These are phyloP conservation scores for Calosoma granatense DNA, from an alignment of 1,140 invertebrate genomes.

Conservation along the genomic window DNA sequence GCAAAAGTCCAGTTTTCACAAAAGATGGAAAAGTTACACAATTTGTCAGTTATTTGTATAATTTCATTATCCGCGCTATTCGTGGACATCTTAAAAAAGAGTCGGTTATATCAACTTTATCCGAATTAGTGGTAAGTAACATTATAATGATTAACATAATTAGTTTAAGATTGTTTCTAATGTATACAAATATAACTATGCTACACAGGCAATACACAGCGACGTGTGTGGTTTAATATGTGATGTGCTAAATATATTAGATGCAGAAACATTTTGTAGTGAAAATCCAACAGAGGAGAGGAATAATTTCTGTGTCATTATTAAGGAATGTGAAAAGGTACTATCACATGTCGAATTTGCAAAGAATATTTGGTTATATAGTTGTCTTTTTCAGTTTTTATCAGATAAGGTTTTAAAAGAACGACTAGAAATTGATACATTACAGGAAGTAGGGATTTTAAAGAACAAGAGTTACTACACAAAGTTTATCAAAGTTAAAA, in stretches of 20 bases:
- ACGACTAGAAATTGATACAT: slow-evolving; percentile 83
- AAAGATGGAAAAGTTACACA: slow-evolving; percentile 40
- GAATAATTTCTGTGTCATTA: slow-evolving; percentile 62
- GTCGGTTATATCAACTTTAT: slow-evolving; percentile 49
- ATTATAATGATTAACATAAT: slow-evolving; percentile 15
- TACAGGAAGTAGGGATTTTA: slow-evolving; percentile 86
- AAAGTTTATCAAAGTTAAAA: slow-evolving; percentile 97
- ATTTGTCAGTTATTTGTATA: slow-evolving; percentile 44
- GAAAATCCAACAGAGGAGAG: slow-evolving; percentile 49
- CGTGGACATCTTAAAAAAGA: slow-evolving; percentile 61
- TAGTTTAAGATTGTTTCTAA: slow-evolving; percentile 12
- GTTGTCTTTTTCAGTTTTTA: slow-evolving; percentile 50
- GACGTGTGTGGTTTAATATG: slow-evolving; percentile 67
- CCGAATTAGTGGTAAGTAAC: slow-evolving; percentile 55
- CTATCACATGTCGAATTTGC: slow-evolving; percentile 14
- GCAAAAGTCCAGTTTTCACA: slow-evolving; percentile 41
- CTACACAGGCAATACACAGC: slow-evolving; percentile 49
- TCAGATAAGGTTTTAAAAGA: slow-evolving; percentile 83
- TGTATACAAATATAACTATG: not conserved
- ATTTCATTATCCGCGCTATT: slow-evolving; percentile 57
- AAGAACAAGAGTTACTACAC: slow-evolving; percentile 86
- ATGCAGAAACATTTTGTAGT: slow-evolving; percentile 58
- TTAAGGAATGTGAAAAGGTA: slow-evolving; percentile 66
- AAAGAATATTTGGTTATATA: no score
- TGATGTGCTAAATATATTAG: slow-evolving; percentile 68